Evolutionary conservation across 2,888 invertebrate genomes (phyloP).

Genomic region (Thecophora atra): DNA sequence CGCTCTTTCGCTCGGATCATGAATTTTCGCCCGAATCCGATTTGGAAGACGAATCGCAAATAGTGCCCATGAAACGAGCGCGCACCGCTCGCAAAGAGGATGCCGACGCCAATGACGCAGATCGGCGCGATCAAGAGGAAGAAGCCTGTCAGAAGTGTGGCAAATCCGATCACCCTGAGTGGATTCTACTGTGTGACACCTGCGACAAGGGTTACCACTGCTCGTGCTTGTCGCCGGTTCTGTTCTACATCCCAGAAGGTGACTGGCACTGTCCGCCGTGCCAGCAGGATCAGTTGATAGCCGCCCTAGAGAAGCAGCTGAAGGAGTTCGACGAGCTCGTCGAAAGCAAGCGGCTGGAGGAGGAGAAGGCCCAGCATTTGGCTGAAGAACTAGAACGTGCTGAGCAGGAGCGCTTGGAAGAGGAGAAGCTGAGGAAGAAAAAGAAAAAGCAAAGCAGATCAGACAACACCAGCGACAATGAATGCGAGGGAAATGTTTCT

Average conservation of each 20-base stretch:
- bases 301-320: constrained; percentile 78
- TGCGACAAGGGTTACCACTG: constrained; percentile 99
- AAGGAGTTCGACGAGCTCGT: constrained; percentile 80
- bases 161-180: constrained; percentile 93
- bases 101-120: constrained; percentile 73
- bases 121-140: constrained; percentile 54
- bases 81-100: constrained; percentile 83
- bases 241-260: constrained; percentile 94
- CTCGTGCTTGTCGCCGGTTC: constrained; percentile 89
- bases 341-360: constrained; percentile 65
- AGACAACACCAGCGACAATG: constrained; percentile 40
- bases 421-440: constrained; percentile 49
- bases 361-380: constrained; percentile 52
- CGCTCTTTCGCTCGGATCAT: constrained; percentile 83
- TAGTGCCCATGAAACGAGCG: constrained; percentile 81
- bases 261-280: constrained; percentile 99
- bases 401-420: constrained; percentile 63
- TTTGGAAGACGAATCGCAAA: constrained; percentile 72
- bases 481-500: constrained; percentile 35
- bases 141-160: constrained; percentile 90
- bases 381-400: constrained; percentile 53
- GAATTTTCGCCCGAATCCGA: constrained; percentile 95
- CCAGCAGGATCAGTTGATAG: constrained; percentile 85
- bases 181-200: constrained; percentile 94
- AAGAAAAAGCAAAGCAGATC: constrained; percentile 41